Percentiles rank a stretch among this genome's conserved stretches.
Evolutionary conservation across 2,113 vertebrate species (phyloP).

Genomic region (Scomber colias): DNA sequence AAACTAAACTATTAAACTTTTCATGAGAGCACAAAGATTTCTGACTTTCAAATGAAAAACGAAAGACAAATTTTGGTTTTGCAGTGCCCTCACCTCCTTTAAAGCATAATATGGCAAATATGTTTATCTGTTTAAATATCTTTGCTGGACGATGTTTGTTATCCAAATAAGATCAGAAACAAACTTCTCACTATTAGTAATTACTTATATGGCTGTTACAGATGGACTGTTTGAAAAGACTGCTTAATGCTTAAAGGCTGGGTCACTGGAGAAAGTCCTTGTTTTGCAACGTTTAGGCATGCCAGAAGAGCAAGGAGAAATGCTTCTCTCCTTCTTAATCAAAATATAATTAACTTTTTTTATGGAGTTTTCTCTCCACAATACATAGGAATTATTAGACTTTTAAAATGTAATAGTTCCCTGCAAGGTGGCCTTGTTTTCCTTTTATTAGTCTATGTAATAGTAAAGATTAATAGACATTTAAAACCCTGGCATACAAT

Average conservation of each 20-base stretch:
- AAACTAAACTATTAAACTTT: conserved; percentile 37
- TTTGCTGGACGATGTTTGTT: neutral
- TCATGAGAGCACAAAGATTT: conserved; percentile 18
- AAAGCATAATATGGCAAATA: neutral
- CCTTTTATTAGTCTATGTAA: conserved; percentile 43
- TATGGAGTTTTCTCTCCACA: conserved; percentile 30
- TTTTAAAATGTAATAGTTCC: conserved; percentile 62
- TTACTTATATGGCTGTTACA: conserved; percentile 22
- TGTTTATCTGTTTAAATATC: neutral
- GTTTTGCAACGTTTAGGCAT: conserved; percentile 49
- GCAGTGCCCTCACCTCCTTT: neutral
- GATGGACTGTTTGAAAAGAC: conserved; percentile 9
- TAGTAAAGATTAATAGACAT: conserved; percentile 65
- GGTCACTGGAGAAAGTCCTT: conserved; percentile 2
- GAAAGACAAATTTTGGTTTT: conserved; percentile 18
- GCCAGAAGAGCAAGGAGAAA: neutral
- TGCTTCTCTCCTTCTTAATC: conserved; percentile 36
- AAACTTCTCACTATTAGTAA: neutral
- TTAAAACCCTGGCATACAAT: conserved; percentile 28
- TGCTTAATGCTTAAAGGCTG: neutral
- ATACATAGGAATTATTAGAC: conserved; percentile 56
- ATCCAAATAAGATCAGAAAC: neutral
- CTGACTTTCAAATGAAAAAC: conserved; percentile 26
- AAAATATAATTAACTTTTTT: conserved; percentile 44
- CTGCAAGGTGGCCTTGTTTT: conserved; percentile 39